phyloP scores from a whole-genome alignment of 2,113 vertebrate species.

The Microcebus griseorufus region DNA sequence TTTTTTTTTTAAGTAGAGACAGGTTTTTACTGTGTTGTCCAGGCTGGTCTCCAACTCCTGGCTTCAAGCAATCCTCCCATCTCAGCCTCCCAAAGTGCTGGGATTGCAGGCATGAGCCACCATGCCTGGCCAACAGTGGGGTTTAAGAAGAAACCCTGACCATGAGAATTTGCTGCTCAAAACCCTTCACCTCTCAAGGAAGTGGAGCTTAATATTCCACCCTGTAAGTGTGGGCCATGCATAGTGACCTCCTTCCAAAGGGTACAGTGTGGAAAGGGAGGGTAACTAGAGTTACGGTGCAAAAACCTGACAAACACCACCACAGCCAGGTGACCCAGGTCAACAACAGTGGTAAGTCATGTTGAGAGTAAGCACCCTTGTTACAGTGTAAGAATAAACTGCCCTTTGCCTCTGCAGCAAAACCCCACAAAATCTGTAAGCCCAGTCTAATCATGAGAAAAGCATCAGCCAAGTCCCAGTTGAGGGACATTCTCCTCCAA shows the following conservation, averaged over 20 bases:
- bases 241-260: neutral
- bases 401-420: neutral
- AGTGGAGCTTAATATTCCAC: accelerated
- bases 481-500: neutral
- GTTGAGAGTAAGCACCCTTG: neutral
- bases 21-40: no score
- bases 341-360: neutral
- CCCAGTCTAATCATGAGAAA: neutral
- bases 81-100: no score
- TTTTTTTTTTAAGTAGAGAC: no score
- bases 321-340: neutral
- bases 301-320: neutral
- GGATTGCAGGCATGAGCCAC: no score
- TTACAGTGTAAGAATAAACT: neutral
- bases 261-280: accelerated
- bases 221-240: neutral
- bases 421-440: neutral
- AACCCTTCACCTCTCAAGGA: neutral
- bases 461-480: neutral
- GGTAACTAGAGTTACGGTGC: neutral
- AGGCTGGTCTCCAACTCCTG: no score
- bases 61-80: no score
- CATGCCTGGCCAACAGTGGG: neutral
- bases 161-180: neutral
- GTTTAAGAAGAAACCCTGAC: neutral